These are phyloP conservation scores for Philopedon plagiatum DNA, from an alignment of 2,888 invertebrate genomes.

Conservation along the genomic window DNA sequence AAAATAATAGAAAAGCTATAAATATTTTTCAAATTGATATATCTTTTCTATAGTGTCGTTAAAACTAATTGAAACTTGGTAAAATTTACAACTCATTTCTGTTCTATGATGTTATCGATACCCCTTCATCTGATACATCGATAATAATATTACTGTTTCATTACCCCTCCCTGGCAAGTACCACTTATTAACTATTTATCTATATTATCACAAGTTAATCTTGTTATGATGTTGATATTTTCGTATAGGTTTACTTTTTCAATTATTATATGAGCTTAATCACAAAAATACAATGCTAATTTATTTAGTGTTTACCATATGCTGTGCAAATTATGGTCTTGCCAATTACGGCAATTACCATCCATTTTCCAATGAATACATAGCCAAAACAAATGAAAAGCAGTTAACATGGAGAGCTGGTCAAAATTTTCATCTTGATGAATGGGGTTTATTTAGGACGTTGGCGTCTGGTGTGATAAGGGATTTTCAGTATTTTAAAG, in stretches of 20 bases:
- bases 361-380: slow-evolving; percentile 49
- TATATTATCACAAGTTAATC: not conserved
- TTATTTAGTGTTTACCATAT: not conserved
- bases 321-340: not conserved
- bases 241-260: no score
- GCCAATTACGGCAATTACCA: slow-evolving; percentile 11
- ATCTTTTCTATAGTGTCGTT: no score
- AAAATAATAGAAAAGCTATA: no score
- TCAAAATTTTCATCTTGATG: slow-evolving; percentile 78
- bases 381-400: slow-evolving; percentile 73
- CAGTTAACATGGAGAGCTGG: slow-evolving; percentile 85
- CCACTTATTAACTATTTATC: no score
- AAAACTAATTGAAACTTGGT: no score
- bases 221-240: not conserved
- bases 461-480: slow-evolving; percentile 14
- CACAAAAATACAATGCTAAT: not conserved
- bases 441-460: slow-evolving; percentile 59
- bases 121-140: no score
- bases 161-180: no score
- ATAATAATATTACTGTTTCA: no score
- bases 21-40: no score
- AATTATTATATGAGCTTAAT: no score
- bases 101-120: no score
- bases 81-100: no score
- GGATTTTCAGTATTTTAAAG: not conserved